These are phyloP conservation scores for Magallana ariakensis DNA, from an alignment of 1,140 invertebrate genomes.

Conservation along the genomic window DNA sequence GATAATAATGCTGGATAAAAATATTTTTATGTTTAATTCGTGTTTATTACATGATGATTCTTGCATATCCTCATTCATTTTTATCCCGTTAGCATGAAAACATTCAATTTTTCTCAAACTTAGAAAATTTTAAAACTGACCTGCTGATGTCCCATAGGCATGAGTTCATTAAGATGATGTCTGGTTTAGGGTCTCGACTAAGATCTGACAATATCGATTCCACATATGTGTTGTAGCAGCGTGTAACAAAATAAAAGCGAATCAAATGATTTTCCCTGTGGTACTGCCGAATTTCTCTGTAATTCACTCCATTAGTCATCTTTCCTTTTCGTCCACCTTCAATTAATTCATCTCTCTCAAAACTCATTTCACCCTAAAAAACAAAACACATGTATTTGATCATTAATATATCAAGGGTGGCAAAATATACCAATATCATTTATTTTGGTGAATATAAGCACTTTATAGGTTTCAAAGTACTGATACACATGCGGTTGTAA, in stretches of 20 bases:
- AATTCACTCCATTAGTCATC: constrained; percentile 50
- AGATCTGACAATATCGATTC: constrained; percentile 46
- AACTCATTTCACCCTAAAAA: constrained; percentile 55
- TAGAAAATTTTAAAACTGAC: not conserved
- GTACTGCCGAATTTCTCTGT: constrained; percentile 52
- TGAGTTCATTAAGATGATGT: constrained; percentile 53
- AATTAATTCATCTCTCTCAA: constrained; percentile 53
- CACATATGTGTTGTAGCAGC: constrained; percentile 55
- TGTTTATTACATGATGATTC: no score
- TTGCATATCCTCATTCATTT: no score
- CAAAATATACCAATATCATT: no score
- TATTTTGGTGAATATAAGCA: no score
- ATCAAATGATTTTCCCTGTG: constrained; percentile 45
- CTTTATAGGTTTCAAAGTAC: no score
- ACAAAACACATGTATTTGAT: not conserved
- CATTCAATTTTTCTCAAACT: no score
- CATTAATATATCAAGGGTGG: no score
- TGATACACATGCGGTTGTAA: no score
- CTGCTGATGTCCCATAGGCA: constrained; percentile 57
- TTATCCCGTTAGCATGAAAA: no score
- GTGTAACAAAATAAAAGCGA: constrained; percentile 53
- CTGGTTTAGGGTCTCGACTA: constrained; percentile 38
- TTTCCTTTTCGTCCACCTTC: constrained; percentile 46
- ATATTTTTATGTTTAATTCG: no score
- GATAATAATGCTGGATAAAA: no score